These are phyloP conservation scores for Astatoreochromis straeleni DNA, from an alignment of 2,113 vertebrate genomes.

Conservation along the genomic window DNA sequence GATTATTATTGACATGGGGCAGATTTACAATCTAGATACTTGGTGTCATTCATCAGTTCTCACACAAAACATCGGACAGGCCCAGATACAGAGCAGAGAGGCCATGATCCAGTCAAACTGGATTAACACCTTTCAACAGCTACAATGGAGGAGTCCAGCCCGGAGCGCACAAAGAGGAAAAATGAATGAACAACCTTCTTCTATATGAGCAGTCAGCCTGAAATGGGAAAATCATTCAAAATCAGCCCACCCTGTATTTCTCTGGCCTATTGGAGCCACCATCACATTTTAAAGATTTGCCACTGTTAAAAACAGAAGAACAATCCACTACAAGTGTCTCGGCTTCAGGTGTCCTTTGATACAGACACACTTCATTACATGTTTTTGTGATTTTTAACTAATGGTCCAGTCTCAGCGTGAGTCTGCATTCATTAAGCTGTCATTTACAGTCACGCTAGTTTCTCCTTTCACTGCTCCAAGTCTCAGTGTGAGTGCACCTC, in stretches of 20 bases:
- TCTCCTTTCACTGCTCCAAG: not conserved
- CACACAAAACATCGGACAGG: not conserved
- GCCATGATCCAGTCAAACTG: slow-evolving; percentile 16
- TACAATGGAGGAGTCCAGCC: not conserved
- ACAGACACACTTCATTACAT: not conserved
- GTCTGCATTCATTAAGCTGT: not conserved
- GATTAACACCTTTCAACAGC: not conserved
- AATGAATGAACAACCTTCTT: not conserved
- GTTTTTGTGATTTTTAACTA: not conserved
- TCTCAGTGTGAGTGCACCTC: not conserved
- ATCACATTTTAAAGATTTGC: not conserved
- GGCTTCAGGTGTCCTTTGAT: not conserved
- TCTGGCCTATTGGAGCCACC: not conserved
- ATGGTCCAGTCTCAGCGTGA: not conserved
- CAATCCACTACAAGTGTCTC: not conserved
- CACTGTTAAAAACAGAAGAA: not conserved
- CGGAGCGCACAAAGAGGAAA: not conserved
- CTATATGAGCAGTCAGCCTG: not conserved
- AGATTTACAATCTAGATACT: not conserved
- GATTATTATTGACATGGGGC: not conserved
- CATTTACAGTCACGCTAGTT: not conserved
- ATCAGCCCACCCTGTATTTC: not conserved
- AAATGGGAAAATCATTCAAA: not conserved
- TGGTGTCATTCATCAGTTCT: not conserved
- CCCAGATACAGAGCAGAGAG: not conserved